Evolutionary conservation across 2,888 invertebrate species (phyloP), one percentile per base, ranked within the genome.

Genomic region (Apotomis betuletana): DNA sequence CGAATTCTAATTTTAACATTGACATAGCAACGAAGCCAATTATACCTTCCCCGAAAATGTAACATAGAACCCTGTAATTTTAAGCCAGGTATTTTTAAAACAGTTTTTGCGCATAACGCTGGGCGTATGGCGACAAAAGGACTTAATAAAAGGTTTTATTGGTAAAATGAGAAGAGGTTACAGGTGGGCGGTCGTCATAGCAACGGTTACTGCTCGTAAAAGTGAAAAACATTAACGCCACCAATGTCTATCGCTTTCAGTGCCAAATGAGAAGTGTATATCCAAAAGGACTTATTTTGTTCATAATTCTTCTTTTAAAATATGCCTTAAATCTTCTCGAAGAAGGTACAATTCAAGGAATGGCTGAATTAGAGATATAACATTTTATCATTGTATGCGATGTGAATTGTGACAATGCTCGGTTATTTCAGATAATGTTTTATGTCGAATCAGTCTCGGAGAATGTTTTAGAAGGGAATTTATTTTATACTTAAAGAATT

Each of bases 161-260:
- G 72, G 68, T 63, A 68, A 72, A 72, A 68, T 68, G 72, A 72
- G 67, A 52, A 67, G 59, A 67, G 74, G 73, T 61, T 74, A 74
- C 75, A 74, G 73, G 75, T 77, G 74, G 75, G 74, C 62, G 70
- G 86, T 87, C 77, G 72, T 79, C 77, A 86, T 85, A 77, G 81
- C 76, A 82, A 88, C 85, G 75, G 77, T 77, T 81, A 84, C 83
- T 77, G 84, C 78, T 79, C 86, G 82, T 83, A 88, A 87, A 79
- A 79, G 74, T 74, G 77, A 81, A 81, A 83, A 81, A 80, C 84
- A 87, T 87, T 85, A 86, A 81, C 81, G 79, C 78, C 76, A 61
- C 52, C 67, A 78, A 80, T 77, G 79, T 77, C 75, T 76, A 72
- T 63, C 76, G 75, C 76, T 71, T 58, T 67, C 60, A 57, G 44